Evolutionary conservation across 2,888 invertebrate genomes (phyloP).

Genomic region (Oligia strigilis): DNA sequence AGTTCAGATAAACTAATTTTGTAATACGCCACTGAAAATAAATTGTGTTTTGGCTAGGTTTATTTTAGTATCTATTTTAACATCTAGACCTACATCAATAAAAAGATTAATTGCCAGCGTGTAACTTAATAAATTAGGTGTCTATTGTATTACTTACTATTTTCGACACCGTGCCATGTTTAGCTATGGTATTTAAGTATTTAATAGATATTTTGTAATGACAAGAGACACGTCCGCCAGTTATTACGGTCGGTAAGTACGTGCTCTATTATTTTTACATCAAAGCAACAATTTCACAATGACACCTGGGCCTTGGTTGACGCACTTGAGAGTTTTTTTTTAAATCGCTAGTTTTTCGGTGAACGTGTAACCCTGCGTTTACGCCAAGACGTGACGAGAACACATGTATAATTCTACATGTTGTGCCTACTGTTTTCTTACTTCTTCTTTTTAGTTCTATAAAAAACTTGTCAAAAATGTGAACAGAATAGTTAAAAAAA

Average conservation of each 20-base stretch:
- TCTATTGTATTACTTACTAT: conserved; percentile 30
- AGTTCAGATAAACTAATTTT: background rate
- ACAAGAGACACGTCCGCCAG: conserved; percentile 71
- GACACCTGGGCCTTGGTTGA: conserved; percentile 71
- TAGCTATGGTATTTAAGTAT: conserved; percentile 56
- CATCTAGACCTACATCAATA: background rate
- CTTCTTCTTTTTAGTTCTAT: background rate
- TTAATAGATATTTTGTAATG: conserved; percentile 70
- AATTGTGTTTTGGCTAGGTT: background rate
- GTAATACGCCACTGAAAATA: background rate
- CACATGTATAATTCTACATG: background rate
- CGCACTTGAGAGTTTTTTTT: conserved; percentile 50
- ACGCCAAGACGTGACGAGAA: background rate
- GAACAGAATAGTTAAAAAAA: background rate
- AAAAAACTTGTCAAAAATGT: background rate
- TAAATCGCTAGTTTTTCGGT: conserved; percentile 23
- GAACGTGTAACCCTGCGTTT: background rate
- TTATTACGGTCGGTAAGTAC: conserved; percentile 75
- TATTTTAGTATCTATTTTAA: conserved; percentile 1
- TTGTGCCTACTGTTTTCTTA: background rate
- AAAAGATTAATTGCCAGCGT: background rate
- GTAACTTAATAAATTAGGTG: conserved; percentile 23
- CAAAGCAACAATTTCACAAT: conserved; percentile 79
- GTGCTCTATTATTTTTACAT: conserved; percentile 83
- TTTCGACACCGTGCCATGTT: conserved; percentile 40